Evolutionary conservation across 2,888 invertebrate genomes (phyloP), one percentile per base, ranked within the genome.

Genomic region (Lordiphosa fenestrarum): DNA sequence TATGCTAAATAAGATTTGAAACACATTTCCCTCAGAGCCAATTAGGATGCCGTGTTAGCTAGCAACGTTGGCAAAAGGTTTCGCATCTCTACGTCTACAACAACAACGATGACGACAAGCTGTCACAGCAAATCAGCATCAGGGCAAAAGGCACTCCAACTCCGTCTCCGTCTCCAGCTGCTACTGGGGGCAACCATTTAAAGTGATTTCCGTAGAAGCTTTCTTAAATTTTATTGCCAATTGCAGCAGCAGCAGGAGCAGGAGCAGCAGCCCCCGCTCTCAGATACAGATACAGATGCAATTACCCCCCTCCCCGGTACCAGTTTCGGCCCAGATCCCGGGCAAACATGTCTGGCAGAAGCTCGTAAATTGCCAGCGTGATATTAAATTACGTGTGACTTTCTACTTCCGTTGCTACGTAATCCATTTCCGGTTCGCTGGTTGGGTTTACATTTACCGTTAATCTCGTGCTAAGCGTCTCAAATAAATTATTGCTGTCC

Each of bases 341-440:
- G 15, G 12, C 38, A 12, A 38, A 35, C 36, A 42, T 51, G 36
- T 37, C 48, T 38, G 38, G 21, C 30, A 30, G 42, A 62, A 54
- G 64, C 66, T 67, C 81, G 86, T 86, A 84, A 84, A 84, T 83
- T 85, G 81, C 70, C 73, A 81, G 50, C 70, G 72, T 72, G 73
- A 83, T 84, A 84, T 84, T 85, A 86, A 85, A 85, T 86, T 84
- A 85, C 84, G 80, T 74, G 82, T 76, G 85, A 75, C 76, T 75
- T 73, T 72, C 69, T 62, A 84, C 78, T 77, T 85, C 78, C 82
- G 82, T 51, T 75, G 82, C 66, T 67, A 71, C 68, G 75, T 85
- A 83, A 86, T 84, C 84, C 75, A 71, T 82, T 86, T 86, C 80
- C 86, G 85, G 85, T 86, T 84, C 84, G 84, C 68, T 85, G 80